These are phyloP conservation scores for Corythornis vintsioides DNA, from an alignment of 2,113 vertebrate species.

Conservation along the genomic window DNA sequence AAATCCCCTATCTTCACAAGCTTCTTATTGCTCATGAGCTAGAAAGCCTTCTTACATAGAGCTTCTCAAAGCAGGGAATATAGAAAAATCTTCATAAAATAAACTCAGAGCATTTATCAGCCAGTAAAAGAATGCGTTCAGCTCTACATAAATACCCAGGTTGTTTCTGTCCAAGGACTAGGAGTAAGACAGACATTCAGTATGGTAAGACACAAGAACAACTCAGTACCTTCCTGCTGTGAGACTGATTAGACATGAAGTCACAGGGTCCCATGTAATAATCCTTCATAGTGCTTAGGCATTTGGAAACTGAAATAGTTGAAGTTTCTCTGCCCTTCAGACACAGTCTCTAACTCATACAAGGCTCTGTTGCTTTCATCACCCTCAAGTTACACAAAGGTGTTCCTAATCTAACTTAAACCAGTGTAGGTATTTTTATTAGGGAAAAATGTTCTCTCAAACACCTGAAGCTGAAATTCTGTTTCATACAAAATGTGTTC, in stretches of 20 bases:
- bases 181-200: neutral
- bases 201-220: neutral
- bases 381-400: neutral
- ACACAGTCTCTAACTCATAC: constrained; percentile 12
- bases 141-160: neutral
- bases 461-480: neutral
- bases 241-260: constrained; percentile 30
- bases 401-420: neutral
- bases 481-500: neutral
- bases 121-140: neutral
- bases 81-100: neutral
- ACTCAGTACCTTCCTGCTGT: constrained; percentile 3
- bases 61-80: neutral
- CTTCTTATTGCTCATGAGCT: neutral
- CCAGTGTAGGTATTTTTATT: neutral
- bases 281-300: constrained; percentile 10
- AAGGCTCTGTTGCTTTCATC: neutral
- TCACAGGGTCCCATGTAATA: constrained; percentile 22
- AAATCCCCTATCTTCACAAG: neutral
- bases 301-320: constrained; percentile 35
- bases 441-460: neutral
- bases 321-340: constrained; percentile 28
- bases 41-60: neutral
- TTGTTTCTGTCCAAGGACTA: neutral
- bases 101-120: constrained; percentile 18